A percentile compares a stretch with the other conserved stretches of the same genome.
Conservation (phyloP, 2,113 vertebrate species). For the Aldabrachelys gigantea region DNA sequence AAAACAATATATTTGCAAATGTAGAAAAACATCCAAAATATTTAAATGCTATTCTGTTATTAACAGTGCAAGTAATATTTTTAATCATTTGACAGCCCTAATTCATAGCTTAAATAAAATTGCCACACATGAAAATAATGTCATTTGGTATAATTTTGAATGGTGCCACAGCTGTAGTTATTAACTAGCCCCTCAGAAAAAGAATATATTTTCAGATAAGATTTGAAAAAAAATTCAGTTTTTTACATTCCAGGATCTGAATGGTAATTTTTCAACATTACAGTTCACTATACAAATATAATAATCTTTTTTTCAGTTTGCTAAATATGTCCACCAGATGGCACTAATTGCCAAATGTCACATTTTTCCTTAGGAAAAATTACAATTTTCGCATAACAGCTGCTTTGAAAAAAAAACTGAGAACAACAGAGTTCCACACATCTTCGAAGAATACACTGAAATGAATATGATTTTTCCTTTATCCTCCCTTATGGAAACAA, state of each 20-base stretch:
- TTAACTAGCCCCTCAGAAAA: background rate
- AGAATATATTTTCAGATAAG: background rate
- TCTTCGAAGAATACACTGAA: background rate
- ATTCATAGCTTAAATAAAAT: background rate
- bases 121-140: background rate
- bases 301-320: background rate
- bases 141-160: background rate
- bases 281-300: background rate
- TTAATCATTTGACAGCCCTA: too few relatives aligned
- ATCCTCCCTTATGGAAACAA: background rate
- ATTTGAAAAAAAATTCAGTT: background rate
- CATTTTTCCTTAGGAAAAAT: background rate
- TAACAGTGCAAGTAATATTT: too few relatives aligned
- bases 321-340: slow-evolving; percentile 51
- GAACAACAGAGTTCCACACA: rapidly evolving
- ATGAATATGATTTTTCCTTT: background rate
- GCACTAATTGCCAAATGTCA: background rate
- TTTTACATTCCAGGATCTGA: background rate
- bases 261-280: background rate
- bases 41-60: background rate
- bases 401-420: background rate
- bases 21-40: background rate
- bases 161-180: background rate
- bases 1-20: too few relatives aligned
- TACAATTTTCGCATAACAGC: rapidly evolving